Evolutionary conservation across 2,113 vertebrate species (phyloP), one percentile per base, ranked within the genome.

Genomic region (Sapayoa aenigma): DNA sequence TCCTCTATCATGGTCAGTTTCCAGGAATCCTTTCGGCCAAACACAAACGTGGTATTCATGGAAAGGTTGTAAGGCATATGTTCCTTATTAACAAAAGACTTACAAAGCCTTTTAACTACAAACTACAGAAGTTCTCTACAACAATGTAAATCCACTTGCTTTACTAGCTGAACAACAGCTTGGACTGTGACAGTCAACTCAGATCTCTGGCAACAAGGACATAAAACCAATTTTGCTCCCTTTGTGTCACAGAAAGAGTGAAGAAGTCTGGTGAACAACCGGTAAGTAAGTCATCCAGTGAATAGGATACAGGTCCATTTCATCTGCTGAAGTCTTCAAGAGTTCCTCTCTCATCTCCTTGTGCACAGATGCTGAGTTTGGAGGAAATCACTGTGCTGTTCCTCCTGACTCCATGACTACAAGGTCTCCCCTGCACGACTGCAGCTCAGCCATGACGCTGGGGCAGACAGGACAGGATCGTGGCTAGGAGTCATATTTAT

Each of bases 361-460:
- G 0, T 52, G n/a, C n/a, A 22, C 37, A 69, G 13, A 53, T n/a
- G 16, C 6, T 18, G 65, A 88, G 9, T 50, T 59, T 63, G 65
- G 39, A 86, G 18, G 42, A 69, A 69, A 71, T 67, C 25, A 23
- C 22, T 3, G 1, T 19, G 19, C 42, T 56, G 14, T 42, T 81
- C 44, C 66, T 63, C 1, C 0, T 22, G 8, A 13, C 17, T 78
- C 47, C 60, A 23, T 17, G 39, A 20, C 12, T 58, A 16, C 65
- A 80, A 22, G 6, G 15, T 33, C 15, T 93, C 10, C 28, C 9
- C 6, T 5, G 9, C 8, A 18, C 0, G 1, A 9, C 49, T 87
- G 35, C 52, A 62, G 27, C 28, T 91, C 84, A 67, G 53, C 16
- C 23, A 3, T 6, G 11, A 4, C 87, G 25, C 16, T 72, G 49